These are phyloP conservation scores for Cairina moschata DNA, from an alignment of 2,113 vertebrate genomes.

Conservation along the genomic window DNA sequence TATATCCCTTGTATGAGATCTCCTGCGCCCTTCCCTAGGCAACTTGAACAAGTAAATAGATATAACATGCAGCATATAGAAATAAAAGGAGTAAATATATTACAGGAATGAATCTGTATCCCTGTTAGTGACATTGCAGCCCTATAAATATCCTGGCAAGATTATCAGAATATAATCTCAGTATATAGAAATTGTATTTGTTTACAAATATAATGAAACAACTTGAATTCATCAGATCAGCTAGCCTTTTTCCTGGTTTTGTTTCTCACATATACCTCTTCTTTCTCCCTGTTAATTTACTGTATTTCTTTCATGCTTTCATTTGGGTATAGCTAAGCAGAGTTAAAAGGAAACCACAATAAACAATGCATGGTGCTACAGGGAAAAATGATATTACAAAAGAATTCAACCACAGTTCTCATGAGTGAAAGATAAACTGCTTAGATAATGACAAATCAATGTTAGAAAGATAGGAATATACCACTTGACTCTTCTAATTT, in stretches of 20 bases:
- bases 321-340: background rate
- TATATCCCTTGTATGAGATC: background rate
- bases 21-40: background rate
- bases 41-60: background rate
- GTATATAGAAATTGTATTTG: background rate
- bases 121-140: background rate
- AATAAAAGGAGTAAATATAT: background rate
- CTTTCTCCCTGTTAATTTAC: background rate
- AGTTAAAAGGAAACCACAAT: constrained; percentile 3
- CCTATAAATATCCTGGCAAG: background rate
- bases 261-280: background rate
- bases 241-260: background rate
- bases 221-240: background rate
- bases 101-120: background rate
- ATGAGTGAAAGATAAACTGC: background rate
- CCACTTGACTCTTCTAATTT: background rate
- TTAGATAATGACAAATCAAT: background rate
- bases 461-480: background rate
- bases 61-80: background rate
- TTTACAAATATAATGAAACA: background rate
- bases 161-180: background rate
- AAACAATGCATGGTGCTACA: accelerated
- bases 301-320: background rate
- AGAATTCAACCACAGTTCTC: background rate
- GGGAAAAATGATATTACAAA: background rate